phyloP scores from a whole-genome alignment of 2,797 vertebrate species.

The Pachyuromys duprasi region DNA sequence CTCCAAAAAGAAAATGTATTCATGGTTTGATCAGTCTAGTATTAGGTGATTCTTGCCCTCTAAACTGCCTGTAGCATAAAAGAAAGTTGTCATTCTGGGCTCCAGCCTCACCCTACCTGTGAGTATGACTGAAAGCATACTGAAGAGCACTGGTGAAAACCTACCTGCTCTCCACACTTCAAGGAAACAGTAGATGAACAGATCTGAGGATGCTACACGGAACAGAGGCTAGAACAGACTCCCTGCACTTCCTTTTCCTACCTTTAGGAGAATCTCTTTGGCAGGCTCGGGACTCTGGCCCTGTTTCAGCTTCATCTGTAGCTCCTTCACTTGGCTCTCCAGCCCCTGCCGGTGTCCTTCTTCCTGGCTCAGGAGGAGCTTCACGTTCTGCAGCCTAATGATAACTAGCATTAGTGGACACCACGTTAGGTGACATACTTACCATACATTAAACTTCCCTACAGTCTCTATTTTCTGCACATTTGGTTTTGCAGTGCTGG shows the following conservation, averaged over 20 bases:
- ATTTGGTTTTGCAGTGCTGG: not conserved
- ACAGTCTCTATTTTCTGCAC: not conserved
- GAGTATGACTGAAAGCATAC: not conserved
- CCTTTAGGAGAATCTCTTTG: slow-evolving; percentile 89
- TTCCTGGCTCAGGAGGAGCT: slow-evolving; percentile 90
- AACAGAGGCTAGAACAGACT: not conserved
- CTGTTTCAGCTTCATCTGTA: slow-evolving; percentile 91
- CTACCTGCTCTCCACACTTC: not conserved
- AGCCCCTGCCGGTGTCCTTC: slow-evolving; percentile 88
- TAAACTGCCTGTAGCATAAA: not conserved
- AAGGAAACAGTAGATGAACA: not conserved
- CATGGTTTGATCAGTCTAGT: not conserved
- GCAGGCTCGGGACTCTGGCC: slow-evolving; percentile 79
- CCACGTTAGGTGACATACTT: not conserved
- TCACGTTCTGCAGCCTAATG: slow-evolving; percentile 91
- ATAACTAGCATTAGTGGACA: fast-evolving
- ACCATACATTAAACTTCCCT: not conserved
- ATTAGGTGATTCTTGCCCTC: not conserved
- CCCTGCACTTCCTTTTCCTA: slow-evolving; percentile 73
- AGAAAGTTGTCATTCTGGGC: not conserved
- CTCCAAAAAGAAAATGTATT: not conserved
- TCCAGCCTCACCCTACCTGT: not conserved
- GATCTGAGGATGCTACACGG: not conserved
- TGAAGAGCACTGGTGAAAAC: not conserved
- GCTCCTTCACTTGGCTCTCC: slow-evolving; percentile 91